phyloP scores from a whole-genome alignment of 2,888 invertebrate genomes.

The Caenorhabditis sp. region DNA sequence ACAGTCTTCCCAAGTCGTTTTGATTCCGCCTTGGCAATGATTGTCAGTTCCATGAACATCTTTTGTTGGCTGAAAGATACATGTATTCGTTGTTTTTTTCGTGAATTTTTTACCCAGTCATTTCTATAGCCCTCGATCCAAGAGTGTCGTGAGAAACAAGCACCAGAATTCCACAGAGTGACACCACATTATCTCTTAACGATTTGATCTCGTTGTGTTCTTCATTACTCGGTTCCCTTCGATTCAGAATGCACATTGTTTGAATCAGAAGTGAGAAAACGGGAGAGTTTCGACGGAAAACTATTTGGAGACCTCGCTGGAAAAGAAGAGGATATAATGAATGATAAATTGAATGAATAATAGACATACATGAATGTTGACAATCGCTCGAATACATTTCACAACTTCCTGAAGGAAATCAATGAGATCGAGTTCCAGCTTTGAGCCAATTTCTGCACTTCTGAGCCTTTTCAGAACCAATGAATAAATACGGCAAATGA shows the following conservation, averaged over 20 bases:
- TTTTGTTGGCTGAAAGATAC: constrained; percentile 67
- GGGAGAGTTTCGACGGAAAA: constrained; percentile 56
- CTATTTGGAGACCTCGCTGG: constrained; percentile 64
- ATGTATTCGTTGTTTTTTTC: too few relatives aligned
- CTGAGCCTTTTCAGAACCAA: constrained; percentile 31
- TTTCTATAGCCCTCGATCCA: constrained; percentile 41
- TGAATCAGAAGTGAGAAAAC: constrained; percentile 65
- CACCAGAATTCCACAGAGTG: constrained; percentile 57
- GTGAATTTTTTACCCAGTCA: constrained; percentile 62
- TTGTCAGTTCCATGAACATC: constrained; percentile 64
- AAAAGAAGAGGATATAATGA: too few relatives aligned
- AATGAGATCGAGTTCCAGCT: constrained; percentile 51
- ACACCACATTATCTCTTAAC: constrained; percentile 52
- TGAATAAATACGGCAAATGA: constrained; percentile 50
- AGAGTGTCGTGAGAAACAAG: constrained; percentile 58
- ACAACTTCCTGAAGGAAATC: constrained; percentile 69
- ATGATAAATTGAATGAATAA: too few relatives aligned
- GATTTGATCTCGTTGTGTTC: constrained; percentile 57
- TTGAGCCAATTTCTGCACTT: constrained; percentile 41
- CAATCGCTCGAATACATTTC: constrained; percentile 66
- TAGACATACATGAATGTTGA: constrained; percentile 71
- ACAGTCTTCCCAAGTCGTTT: not conserved
- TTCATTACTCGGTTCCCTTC: constrained; percentile 30
- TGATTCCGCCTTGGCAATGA: constrained; percentile 40
- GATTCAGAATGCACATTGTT: constrained; percentile 64